Percentiles rank a stretch among this genome's conserved stretches.
Evolutionary conservation across 2,888 invertebrate species (phyloP).

Genomic region (Ceratothoa steindachneri): DNA sequence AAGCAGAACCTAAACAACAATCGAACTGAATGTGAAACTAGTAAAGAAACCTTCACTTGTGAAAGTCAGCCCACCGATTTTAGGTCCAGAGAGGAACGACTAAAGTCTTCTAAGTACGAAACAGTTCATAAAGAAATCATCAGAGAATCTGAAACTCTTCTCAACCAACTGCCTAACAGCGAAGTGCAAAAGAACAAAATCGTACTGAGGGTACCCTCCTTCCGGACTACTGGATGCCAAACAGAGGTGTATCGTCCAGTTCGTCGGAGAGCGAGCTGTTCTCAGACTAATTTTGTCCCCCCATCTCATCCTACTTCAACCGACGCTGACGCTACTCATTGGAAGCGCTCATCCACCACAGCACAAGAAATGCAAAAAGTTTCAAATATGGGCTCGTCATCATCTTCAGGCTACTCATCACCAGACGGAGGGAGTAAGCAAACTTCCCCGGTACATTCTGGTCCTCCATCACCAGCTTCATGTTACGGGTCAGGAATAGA

Average conservation of each 20-base stretch:
- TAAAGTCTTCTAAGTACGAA: conserved; percentile 33
- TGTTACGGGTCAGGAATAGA: conserved; percentile 26
- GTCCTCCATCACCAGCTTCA: conserved; percentile 43
- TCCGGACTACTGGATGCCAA: conserved; percentile 43
- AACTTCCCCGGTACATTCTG: conserved; percentile 41
- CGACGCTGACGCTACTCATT: neutral
- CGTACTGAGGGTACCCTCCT: conserved; percentile 46
- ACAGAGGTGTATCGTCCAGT: conserved; percentile 37
- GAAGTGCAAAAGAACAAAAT: conserved; percentile 44
- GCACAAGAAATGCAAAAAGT: neutral
- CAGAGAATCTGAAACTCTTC: conserved; percentile 32
- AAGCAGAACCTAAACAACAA: neutral
- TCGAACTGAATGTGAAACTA: neutral
- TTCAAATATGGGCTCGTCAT: conserved; percentile 27
- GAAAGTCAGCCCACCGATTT: neutral
- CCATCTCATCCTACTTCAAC: neutral
- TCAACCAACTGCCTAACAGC: conserved; percentile 31
- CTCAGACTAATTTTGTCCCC: conserved; percentile 35
- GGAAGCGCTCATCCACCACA: neutral
- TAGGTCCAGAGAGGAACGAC: too few relatives aligned
- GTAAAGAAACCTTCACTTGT: neutral
- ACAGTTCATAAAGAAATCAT: conserved; percentile 39
- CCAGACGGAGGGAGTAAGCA: conserved; percentile 44
- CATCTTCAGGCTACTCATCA: conserved; percentile 45
- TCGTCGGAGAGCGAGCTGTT: conserved; percentile 40